phyloP scores from a whole-genome alignment of 2,797 vertebrate species.

The Peromyscus melanophrys region DNA sequence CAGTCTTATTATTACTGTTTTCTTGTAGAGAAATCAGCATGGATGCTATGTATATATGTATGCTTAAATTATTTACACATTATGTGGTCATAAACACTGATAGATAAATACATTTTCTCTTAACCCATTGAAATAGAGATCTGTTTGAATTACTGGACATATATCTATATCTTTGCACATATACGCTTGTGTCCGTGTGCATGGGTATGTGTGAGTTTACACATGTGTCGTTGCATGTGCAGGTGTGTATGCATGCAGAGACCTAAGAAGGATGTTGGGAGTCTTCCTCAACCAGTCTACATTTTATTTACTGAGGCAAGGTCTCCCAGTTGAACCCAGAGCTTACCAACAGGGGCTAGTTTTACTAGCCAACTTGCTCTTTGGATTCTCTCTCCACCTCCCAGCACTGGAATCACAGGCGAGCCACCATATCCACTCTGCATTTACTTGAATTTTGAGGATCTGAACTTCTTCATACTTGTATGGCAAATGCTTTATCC shows the following conservation, averaged over 20 bases:
- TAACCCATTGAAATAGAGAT: neutral
- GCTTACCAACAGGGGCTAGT: neutral
- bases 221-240: neutral
- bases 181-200: neutral
- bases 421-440: neutral
- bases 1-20: neutral
- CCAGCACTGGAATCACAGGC: neutral
- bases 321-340: neutral
- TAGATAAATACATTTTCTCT: slow-evolving; percentile 20
- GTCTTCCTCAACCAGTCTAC: no score
- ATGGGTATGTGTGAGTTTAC: neutral
- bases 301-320: neutral
- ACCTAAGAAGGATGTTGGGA: neutral
- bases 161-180: neutral
- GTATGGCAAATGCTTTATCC: neutral
- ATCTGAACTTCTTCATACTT: neutral
- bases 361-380: neutral
- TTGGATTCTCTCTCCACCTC: neutral
- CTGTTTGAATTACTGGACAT: neutral
- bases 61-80: neutral
- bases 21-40: slow-evolving; percentile 37
- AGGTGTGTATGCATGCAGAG: no score
- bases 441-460: neutral
- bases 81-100: neutral
- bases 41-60: neutral